Evolutionary conservation across 2,888 invertebrate genomes (phyloP).

Genomic region (Cylloceria caligata): DNA sequence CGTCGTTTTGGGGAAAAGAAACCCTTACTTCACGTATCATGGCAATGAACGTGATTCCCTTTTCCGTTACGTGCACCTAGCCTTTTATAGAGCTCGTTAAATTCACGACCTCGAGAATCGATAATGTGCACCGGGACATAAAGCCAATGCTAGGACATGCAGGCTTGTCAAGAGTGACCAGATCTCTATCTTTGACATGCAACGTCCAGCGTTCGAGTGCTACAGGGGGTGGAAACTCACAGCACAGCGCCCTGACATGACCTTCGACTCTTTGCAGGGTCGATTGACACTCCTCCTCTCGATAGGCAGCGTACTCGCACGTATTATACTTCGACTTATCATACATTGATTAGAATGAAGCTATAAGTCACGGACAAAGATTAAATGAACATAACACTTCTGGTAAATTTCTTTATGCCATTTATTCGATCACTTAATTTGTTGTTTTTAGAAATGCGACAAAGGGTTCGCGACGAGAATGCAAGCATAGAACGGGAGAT

Average conservation of each 20-base stretch:
- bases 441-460: slow-evolving; percentile 74
- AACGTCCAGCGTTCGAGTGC: slow-evolving; percentile 45
- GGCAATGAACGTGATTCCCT: not conserved
- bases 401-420: not conserved
- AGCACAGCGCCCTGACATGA: slow-evolving; percentile 1
- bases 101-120: slow-evolving; percentile 57
- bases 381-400: not conserved
- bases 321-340: not conserved
- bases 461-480: slow-evolving; percentile 80
- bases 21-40: not conserved
- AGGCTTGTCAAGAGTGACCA: slow-evolving; percentile 47
- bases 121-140: slow-evolving; percentile 49
- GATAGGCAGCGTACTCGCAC: not conserved
- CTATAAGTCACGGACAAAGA: slow-evolving; percentile 11
- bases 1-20: not conserved
- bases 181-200: slow-evolving; percentile 66
- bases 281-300: slow-evolving; percentile 22
- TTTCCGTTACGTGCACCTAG: slow-evolving; percentile 3
- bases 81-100: slow-evolving; percentile 7
- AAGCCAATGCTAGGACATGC: slow-evolving; percentile 46
- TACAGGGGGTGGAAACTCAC: slow-evolving; percentile 8
- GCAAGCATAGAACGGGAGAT: slow-evolving; percentile 79
- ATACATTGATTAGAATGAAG: too few relatives aligned
- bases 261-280: slow-evolving; percentile 38
- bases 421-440: not conserved